Evolutionary conservation across 2,797 vertebrate species (phyloP).

Genomic region (Callimico goeldii): DNA sequence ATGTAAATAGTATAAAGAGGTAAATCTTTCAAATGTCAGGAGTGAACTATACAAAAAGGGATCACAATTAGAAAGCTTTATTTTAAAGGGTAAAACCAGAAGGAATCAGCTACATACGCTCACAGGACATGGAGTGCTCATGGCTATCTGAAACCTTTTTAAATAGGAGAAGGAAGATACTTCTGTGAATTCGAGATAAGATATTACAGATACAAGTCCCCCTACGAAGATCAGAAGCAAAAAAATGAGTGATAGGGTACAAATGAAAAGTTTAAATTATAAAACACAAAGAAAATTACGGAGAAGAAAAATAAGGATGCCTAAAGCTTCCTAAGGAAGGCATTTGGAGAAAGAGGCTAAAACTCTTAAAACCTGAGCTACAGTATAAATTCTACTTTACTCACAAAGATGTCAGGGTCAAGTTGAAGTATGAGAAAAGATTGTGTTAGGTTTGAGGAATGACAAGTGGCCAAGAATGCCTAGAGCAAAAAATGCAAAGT

Average conservation of each 20-base stretch:
- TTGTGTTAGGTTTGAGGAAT: neutral
- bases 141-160: neutral
- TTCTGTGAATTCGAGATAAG: neutral
- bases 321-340: neutral
- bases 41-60: neutral
- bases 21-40: neutral
- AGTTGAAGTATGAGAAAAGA: neutral
- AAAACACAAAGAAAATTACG: constrained; percentile 34
- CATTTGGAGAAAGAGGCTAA: neutral
- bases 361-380: neutral
- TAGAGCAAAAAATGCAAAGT: neutral
- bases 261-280: neutral
- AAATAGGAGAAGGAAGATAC: neutral
- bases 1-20: neutral
- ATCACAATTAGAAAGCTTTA: neutral
- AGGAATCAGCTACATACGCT: neutral
- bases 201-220: neutral
- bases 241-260: neutral
- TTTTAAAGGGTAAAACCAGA: neutral
- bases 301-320: neutral
- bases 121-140: neutral
- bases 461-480: neutral
- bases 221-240: neutral
- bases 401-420: neutral
- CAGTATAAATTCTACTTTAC: neutral